phyloP scores from a whole-genome alignment of 1,140 invertebrate genomes.

The Papilio glaucus region DNA sequence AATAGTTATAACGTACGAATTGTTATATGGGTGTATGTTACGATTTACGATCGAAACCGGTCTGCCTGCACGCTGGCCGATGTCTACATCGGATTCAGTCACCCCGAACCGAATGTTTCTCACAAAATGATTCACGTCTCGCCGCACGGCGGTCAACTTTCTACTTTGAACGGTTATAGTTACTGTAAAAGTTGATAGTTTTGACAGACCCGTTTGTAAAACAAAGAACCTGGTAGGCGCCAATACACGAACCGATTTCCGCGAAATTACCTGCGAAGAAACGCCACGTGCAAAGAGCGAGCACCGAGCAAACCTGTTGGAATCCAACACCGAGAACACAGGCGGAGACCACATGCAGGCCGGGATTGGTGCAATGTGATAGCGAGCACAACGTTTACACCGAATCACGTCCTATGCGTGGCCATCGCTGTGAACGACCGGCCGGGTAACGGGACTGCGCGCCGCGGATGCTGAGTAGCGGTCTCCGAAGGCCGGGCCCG shows the following conservation, averaged over 20 bases:
- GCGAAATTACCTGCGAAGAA: constrained; percentile 22
- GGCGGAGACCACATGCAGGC: constrained; percentile 75
- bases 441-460: constrained; percentile 78
- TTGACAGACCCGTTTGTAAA: constrained; percentile 34
- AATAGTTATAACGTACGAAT: constrained; percentile 46
- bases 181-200: constrained; percentile 30
- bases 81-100: constrained; percentile 69
- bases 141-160: constrained; percentile 50
- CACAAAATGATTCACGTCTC: constrained; percentile 61
- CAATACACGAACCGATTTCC: constrained; percentile 1
- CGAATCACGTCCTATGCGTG: constrained; percentile 81
- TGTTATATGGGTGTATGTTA: constrained; percentile 59
- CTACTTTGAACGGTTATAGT: constrained; percentile 43
- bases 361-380: constrained; percentile 82
- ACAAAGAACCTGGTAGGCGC: constrained; percentile 20
- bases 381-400: constrained; percentile 77
- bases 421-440: constrained; percentile 80
- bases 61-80: constrained; percentile 58
- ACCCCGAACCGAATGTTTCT: constrained; percentile 66
- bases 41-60: constrained; percentile 74
- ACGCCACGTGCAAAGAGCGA: constrained; percentile 54
- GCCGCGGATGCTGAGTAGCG: constrained; percentile 81
- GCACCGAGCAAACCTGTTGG: constrained; percentile 41
- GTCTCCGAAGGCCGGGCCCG: constrained; percentile 77
- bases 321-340: constrained; percentile 48